Evolutionary conservation across 2,888 invertebrate genomes (phyloP).

Genomic region (Parochlus steinenii): DNA sequence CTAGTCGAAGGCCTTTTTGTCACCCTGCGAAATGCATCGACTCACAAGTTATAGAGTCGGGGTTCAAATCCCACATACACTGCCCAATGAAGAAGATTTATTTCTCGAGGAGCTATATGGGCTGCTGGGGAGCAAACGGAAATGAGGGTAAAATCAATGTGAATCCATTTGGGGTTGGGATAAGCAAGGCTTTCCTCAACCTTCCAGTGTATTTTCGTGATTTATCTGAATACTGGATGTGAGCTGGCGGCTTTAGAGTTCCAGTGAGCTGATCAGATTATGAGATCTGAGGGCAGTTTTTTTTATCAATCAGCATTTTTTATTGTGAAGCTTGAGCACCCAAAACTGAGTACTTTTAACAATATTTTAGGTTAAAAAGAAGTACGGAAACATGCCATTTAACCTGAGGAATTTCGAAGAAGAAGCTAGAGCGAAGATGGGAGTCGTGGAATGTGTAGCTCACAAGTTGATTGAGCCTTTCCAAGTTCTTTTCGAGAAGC

Average conservation of each 20-base stretch:
- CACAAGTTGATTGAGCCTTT: slow-evolving; percentile 97
- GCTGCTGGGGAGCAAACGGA: neutral
- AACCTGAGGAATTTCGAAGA: slow-evolving; percentile 89
- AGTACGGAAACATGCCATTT: slow-evolving; percentile 95
- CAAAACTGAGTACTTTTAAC: slow-evolving; percentile 8
- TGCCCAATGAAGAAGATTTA: slow-evolving; percentile 27
- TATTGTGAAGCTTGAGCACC: neutral
- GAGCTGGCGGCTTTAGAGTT: neutral
- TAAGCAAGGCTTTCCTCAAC: neutral
- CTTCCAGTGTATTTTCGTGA: neutral
- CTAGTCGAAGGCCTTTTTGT: slow-evolving; percentile 7
- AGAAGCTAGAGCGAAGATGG: slow-evolving; percentile 95
- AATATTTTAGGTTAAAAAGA: slow-evolving; percentile 49
- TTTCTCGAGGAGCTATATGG: slow-evolving; percentile 14
- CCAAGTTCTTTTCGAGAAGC: slow-evolving; percentile 73
- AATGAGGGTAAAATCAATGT: neutral
- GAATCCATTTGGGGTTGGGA: neutral
- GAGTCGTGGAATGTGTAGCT: slow-evolving; percentile 93
- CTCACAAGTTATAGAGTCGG: neutral
- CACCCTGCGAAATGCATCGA: neutral
- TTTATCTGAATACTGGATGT: neutral
- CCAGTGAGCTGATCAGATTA: slow-evolving; percentile 21
- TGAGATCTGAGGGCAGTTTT: slow-evolving; percentile 27
- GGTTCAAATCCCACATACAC: neutral
- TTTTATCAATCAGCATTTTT: neutral